Base-by-base conservation (phyloP, 2,797 vertebrate genomes). In the Vespertilio murinus region DNA sequence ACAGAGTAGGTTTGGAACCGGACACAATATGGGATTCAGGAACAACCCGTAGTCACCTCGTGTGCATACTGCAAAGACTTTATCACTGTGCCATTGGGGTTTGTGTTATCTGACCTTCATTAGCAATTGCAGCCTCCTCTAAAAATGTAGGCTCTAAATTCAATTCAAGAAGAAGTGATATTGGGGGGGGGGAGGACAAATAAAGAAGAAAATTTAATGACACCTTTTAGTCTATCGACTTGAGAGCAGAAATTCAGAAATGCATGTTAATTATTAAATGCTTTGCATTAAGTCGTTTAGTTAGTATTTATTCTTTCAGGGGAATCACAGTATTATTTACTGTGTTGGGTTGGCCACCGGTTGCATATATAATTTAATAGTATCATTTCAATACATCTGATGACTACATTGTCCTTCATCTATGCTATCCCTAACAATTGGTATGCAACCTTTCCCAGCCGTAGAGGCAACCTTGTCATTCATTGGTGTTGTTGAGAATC, bases 401-500 rank as follows among this genome's bases (percentile, higher is more conserved):
- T 91, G 65, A 86, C 49, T 78, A 52, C 42, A 54, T 45, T 74
- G 59, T 81, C 92, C 84, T 94, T 97, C 78, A 94, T 82, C 81
- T 90, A 2, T 91, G 54, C 93, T 95, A 85, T 54, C 65, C 95
- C 54, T 75, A 90, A 83, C 78, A 96, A 94, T 91, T 97, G 96
- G 33, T 95, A 95, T 93, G 88, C 85, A 94, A 90, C 70, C 91
- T 96, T 96, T 95, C 40, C 28, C 13, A 71, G 64, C 6, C 45
- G 47, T 14, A 70, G 49, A 96, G 67, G 33, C 56, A 79, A 75
- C 2, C 75, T 93, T 97, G 96, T 96, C 96, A 94, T 74, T 96
- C 92, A 95, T 35, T 84, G 84, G 38, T 91, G 30, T 91, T 92
- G 92, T 92, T 71, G 93, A 95, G 95, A 94, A 96, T 95, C 92